phyloP scores from a whole-genome alignment of 2,113 vertebrate species.

The Isichthys henryi region DNA sequence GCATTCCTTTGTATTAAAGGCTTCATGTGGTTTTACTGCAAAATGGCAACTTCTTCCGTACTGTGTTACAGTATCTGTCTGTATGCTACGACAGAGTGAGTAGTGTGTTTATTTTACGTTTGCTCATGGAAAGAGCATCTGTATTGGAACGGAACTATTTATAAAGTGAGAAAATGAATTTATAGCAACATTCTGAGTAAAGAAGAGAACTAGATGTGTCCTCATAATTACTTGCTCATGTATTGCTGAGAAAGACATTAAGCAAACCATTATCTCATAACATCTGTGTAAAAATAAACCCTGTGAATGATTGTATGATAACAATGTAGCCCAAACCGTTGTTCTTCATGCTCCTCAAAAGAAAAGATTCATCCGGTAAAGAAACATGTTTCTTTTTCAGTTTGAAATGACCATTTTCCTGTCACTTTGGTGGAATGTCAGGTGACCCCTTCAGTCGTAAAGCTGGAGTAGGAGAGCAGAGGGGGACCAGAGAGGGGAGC shows the following conservation, averaged over 20 bases:
- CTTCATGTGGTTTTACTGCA: conserved; percentile 5
- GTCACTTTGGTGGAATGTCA: not conserved
- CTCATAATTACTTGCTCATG: not conserved
- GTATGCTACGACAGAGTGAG: not conserved
- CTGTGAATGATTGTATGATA: not conserved
- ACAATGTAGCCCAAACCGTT: not conserved
- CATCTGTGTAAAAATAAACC: not conserved
- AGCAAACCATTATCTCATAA: not conserved
- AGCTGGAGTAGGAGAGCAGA: not conserved
- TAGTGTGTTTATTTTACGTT: not conserved
- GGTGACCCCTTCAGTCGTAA: not conserved
- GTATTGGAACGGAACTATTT: not conserved
- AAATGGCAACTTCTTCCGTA: not conserved
- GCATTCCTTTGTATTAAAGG: conserved; percentile 33
- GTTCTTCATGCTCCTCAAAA: not conserved
- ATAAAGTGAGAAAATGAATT: not conserved
- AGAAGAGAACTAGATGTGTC: not conserved
- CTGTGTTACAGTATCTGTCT: not conserved
- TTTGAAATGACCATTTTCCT: not conserved
- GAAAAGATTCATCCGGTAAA: not conserved
- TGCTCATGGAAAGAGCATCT: not conserved
- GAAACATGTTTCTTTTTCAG: not conserved
- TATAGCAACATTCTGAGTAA: not conserved
- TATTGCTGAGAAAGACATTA: not conserved
- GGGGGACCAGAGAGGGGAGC: not conserved